phyloP scores from a whole-genome alignment of 2,797 vertebrate genomes.

The Clamator glandarius region DNA sequence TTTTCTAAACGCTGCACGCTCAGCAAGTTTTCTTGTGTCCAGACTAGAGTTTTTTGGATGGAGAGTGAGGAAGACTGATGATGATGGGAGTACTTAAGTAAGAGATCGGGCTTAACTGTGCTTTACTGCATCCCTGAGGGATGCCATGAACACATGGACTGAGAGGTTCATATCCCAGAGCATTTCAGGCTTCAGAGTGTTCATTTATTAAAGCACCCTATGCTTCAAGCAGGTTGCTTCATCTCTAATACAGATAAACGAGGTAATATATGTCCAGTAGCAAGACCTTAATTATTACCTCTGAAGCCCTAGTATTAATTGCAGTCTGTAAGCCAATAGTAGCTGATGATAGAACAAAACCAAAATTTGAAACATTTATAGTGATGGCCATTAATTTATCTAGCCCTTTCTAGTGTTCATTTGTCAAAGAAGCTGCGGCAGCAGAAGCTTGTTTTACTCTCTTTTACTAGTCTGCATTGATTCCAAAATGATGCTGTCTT shows the following conservation, averaged over 20 bases:
- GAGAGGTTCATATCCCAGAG: neutral
- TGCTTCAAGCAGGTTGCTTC: conserved; percentile 34
- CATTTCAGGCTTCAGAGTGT: neutral
- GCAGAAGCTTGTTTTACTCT: neutral
- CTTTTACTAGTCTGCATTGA: neutral
- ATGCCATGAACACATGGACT: neutral
- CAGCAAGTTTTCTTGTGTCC: neutral
- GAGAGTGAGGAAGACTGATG: neutral
- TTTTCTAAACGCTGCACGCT: neutral
- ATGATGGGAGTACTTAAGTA: neutral
- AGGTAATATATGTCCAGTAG: conserved; percentile 36
- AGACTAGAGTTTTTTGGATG: neutral
- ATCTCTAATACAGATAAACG: conserved; percentile 54
- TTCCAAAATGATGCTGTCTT: neutral
- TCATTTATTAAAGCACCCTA: neutral
- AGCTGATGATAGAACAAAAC: conserved; percentile 23
- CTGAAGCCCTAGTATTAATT: conserved; percentile 36
- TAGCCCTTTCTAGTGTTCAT: neutral
- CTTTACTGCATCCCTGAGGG: neutral
- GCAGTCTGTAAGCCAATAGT: conserved; percentile 35
- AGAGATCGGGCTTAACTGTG: neutral
- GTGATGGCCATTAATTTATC: neutral
- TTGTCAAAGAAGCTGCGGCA: conserved; percentile 11
- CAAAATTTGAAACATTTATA: neutral
- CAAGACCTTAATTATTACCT: conserved; percentile 45